These are phyloP conservation scores for Eupithecia tripunctaria DNA, from an alignment of 2,888 invertebrate species.

Conservation along the genomic window DNA sequence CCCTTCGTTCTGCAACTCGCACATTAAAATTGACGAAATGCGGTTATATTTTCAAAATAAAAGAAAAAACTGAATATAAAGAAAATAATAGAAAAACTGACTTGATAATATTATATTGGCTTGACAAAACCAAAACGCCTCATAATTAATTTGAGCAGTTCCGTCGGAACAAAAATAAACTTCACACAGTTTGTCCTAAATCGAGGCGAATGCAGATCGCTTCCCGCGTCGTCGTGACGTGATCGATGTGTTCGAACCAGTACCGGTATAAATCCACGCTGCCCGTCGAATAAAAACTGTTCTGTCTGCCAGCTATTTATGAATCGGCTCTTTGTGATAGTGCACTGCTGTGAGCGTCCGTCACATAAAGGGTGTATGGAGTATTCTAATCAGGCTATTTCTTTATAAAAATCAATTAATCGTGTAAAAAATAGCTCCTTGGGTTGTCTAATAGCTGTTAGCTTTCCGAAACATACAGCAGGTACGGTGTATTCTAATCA, in stretches of 20 bases:
- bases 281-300: constrained; percentile 55
- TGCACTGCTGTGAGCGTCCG: constrained; percentile 27
- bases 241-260: constrained; percentile 52
- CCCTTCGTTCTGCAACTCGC: too few species aligned
- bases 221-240: constrained; percentile 50
- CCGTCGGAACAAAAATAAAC: constrained; percentile 34
- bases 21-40: too few species aligned
- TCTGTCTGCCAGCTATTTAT: constrained; percentile 58
- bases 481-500: too few species aligned
- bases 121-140: constrained; percentile 18
- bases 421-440: too few species aligned
- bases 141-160: constrained; percentile 16
- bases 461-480: too few species aligned
- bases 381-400: too few species aligned
- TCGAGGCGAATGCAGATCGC: constrained; percentile 51
- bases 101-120: not conserved
- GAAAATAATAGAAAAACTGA: not conserved
- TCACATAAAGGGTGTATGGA: not conserved
- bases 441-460: too few species aligned
- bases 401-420: too few species aligned
- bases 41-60: too few species aligned
- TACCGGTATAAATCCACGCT: constrained; percentile 50
- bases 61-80: too few species aligned
- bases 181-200: constrained; percentile 39
- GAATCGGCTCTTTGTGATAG: constrained; percentile 59